phyloP scores from a whole-genome alignment of 2,888 invertebrate species.

The Diplolepis rosae region DNA sequence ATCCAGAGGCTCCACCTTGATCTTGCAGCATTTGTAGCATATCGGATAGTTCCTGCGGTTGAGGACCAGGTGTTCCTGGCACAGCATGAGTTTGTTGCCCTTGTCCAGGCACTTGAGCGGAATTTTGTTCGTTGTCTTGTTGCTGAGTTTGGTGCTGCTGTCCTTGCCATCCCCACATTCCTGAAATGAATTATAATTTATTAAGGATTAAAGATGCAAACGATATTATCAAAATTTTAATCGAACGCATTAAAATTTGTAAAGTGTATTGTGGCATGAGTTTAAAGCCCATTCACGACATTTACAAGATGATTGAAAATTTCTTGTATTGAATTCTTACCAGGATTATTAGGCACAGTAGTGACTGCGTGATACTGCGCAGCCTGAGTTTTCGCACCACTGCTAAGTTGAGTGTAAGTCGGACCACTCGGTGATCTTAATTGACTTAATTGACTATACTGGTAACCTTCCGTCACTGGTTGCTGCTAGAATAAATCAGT shows the following conservation, averaged over 20 bases:
- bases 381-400: slow-evolving; percentile 77
- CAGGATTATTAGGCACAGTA: slow-evolving; percentile 72
- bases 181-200: slow-evolving; percentile 67
- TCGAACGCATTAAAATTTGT: too few species aligned
- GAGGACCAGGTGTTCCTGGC: slow-evolving; percentile 78
- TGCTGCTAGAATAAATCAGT: slow-evolving; percentile 71
- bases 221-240: too few species aligned
- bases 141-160: slow-evolving; percentile 69
- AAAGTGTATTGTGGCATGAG: too few species aligned
- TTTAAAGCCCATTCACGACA: too few species aligned
- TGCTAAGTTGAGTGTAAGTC: slow-evolving; percentile 86
- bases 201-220: too few species aligned
- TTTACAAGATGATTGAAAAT: too few species aligned
- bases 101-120: slow-evolving; percentile 65
- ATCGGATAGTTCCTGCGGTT: slow-evolving; percentile 89
- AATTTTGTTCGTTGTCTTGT: slow-evolving; percentile 66
- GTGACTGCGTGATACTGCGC: slow-evolving; percentile 75
- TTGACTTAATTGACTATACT: slow-evolving; percentile 84
- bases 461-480: slow-evolving; percentile 83
- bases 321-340: slow-evolving; percentile 61
- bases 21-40: slow-evolving; percentile 93
- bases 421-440: slow-evolving; percentile 89
- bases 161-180: slow-evolving; percentile 87
- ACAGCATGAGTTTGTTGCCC: slow-evolving; percentile 66
- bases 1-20: slow-evolving; percentile 86